Evolutionary conservation across 1,140 invertebrate species (phyloP).

Genomic region (Bathynomus jamesi): DNA sequence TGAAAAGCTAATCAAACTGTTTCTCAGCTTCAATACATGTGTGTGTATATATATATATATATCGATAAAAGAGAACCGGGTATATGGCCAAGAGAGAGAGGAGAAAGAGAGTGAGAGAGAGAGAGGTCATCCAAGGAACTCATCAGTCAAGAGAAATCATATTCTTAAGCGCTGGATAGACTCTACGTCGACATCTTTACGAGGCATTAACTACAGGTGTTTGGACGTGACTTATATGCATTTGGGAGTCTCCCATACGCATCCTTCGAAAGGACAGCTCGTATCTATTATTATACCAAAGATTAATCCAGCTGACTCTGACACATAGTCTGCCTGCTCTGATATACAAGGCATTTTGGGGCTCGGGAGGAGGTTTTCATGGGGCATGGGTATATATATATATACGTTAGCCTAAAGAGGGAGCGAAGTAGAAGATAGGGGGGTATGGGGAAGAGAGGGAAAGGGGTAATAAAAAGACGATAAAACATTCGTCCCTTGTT

Average conservation of each 20-base stretch:
- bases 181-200: neutral
- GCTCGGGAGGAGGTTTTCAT: neutral
- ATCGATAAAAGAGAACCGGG: no score
- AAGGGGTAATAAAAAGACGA: neutral
- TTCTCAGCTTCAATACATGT: no score
- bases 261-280: neutral
- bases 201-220: constrained; percentile 1
- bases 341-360: neutral
- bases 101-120: no score
- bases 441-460: neutral
- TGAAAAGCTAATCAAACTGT: no score
- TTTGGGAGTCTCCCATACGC: neutral
- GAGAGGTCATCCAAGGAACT: neutral
- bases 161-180: neutral
- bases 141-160: neutral
- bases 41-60: no score
- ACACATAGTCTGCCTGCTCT: neutral
- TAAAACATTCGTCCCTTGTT: neutral
- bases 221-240: neutral
- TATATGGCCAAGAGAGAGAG: no score
- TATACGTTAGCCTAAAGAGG: neutral
- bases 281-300: neutral
- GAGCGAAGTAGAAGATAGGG: neutral
- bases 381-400: neutral
- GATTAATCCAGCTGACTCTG: neutral